phyloP scores from a whole-genome alignment of 23 tunicate species.

The Diplosoma virens region DNA sequence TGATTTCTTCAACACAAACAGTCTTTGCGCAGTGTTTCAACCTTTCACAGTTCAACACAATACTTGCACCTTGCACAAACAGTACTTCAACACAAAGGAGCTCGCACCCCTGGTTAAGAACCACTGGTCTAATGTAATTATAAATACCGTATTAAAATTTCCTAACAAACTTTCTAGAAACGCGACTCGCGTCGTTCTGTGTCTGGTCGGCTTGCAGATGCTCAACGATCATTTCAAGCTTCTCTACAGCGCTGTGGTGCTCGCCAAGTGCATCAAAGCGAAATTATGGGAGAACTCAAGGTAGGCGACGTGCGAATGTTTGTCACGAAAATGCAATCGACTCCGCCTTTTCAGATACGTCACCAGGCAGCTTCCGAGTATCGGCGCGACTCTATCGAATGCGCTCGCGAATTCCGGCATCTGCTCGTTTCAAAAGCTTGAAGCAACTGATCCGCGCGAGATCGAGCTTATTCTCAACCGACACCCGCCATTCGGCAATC shows the following conservation, averaged over 20 bases:
- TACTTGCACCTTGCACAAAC: too few species aligned
- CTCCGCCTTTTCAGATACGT: conserved; percentile 26
- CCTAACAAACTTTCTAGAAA: conserved; percentile 20
- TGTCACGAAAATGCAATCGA: neutral
- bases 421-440: conserved; percentile 47
- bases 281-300: conserved; percentile 85
- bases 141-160: too few species aligned
- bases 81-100: too few species aligned
- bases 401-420: conserved; percentile 78
- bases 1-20: too few species aligned
- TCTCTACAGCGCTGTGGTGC: conserved; percentile 40
- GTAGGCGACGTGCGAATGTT: conserved; percentile 10
- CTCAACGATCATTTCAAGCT: conserved; percentile 38
- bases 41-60: too few species aligned
- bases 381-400: conserved; percentile 55
- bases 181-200: conserved; percentile 57
- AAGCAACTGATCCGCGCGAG: conserved; percentile 62
- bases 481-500: conserved; percentile 78
- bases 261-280: conserved; percentile 73
- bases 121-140: too few species aligned
- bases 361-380: conserved; percentile 67
- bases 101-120: too few species aligned
- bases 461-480: conserved; percentile 75
- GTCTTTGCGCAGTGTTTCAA: too few species aligned
- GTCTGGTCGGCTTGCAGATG: conserved; percentile 67